These are phyloP conservation scores for Bucorvus abyssinicus DNA, from an alignment of 2,797 vertebrate genomes.

Conservation along the genomic window DNA sequence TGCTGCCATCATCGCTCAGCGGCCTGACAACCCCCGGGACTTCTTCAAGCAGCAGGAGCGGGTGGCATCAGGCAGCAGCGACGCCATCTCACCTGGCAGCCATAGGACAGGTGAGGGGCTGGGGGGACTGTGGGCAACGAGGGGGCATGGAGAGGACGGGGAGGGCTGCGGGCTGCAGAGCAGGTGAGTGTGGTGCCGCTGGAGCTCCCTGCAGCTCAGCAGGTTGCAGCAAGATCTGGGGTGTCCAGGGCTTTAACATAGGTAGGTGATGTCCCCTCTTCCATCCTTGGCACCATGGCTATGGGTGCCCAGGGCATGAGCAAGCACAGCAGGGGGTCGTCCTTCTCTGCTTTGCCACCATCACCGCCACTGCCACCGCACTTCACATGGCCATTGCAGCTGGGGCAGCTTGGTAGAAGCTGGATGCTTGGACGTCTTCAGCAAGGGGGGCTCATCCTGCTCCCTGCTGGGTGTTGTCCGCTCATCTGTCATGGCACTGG, in stretches of 20 bases:
- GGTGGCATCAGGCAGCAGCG: constrained; percentile 83
- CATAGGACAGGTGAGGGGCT: constrained; percentile 85
- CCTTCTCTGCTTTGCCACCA: background rate
- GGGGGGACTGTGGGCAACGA: background rate
- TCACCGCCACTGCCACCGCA: background rate
- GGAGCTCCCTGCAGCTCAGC: background rate
- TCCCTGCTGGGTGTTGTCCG: background rate
- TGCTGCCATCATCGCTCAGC: constrained; percentile 94
- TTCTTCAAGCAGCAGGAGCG: constrained; percentile 95
- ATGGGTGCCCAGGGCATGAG: background rate
- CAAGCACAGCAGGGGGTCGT: background rate
- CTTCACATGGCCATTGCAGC: background rate
- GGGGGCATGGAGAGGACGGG: background rate
- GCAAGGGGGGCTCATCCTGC: background rate
- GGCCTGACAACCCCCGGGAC: constrained; percentile 92
- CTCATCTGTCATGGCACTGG: background rate
- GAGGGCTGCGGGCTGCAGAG: background rate
- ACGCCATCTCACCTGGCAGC: constrained; percentile 80
- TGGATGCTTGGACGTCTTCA: background rate
- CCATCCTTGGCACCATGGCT: fast-evolving
- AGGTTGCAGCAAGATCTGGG: background rate
- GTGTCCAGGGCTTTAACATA: background rate
- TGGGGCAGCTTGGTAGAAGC: background rate
- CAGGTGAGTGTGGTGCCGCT: background rate
- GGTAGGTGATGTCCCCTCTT: background rate